Evolutionary conservation across 1,140 invertebrate genomes (phyloP).

Genomic region (Solenopsis fugax): DNA sequence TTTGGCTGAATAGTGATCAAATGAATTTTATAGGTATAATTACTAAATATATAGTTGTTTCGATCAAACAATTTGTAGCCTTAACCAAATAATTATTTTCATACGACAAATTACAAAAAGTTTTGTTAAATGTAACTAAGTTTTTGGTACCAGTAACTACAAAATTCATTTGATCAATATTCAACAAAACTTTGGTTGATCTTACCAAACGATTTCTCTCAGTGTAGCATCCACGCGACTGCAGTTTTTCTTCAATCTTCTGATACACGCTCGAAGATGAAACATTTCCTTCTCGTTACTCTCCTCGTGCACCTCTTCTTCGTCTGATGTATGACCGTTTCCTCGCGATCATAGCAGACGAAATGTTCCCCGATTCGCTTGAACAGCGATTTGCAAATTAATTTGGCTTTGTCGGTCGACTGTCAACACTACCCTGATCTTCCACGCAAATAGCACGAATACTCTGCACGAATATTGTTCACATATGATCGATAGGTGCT

Average conservation of each 20-base stretch:
- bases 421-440: conserved; percentile 65
- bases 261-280: conserved; percentile 73
- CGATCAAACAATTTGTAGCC: no score
- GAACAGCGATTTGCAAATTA: conserved; percentile 72
- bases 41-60: no score
- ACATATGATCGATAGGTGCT: conserved; percentile 52
- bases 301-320: background rate
- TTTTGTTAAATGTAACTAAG: no score
- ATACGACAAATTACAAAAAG: no score
- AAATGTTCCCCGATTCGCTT: conserved; percentile 55
- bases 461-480: conserved; percentile 15
- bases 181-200: no score
- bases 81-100: no score
- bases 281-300: conserved; percentile 14
- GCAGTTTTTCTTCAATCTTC: conserved; percentile 82
- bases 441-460: conserved; percentile 58
- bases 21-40: no score
- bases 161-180: no score
- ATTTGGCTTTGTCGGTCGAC: conserved; percentile 73
- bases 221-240: conserved; percentile 83
- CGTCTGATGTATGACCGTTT: background rate
- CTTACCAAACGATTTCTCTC: no score
- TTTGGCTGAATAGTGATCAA: no score
- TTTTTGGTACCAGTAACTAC: no score
- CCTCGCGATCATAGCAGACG: background rate